A percentile compares a stretch with the other conserved stretches of the same genome.
Evolutionary conservation across 2,888 invertebrate genomes (phyloP).

Genomic region (Drosophila leonis): DNA sequence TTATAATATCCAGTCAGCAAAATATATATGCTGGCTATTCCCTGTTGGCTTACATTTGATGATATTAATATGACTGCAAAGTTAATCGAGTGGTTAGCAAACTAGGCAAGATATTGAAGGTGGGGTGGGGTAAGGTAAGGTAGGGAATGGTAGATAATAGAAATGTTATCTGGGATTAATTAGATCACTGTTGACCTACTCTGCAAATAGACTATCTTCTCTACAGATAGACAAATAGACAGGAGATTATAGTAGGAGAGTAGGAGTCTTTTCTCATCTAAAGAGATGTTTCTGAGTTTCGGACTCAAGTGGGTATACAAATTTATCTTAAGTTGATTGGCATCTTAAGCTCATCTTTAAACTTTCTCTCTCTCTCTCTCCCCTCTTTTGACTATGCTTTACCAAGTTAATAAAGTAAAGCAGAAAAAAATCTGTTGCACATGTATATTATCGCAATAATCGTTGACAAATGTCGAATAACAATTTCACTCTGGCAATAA

Average conservation of each 20-base stretch:
- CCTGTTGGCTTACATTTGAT: no score
- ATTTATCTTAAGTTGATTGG: background rate
- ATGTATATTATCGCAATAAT: constrained; percentile 55
- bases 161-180: no score
- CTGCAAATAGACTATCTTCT: background rate
- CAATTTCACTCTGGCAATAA: constrained; percentile 45
- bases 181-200: no score
- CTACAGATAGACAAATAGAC: no score
- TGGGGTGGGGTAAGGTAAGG: background rate
- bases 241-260: background rate
- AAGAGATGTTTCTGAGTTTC: no score
- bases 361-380: background rate
- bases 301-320: no score
- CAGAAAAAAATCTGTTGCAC: constrained; percentile 18
- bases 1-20: constrained; percentile 51
- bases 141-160: background rate
- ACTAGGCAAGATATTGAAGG: background rate
- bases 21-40: constrained; percentile 22
- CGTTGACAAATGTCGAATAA: constrained; percentile 61
- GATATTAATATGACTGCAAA: constrained; percentile 2
- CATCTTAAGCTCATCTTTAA: background rate
- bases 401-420: background rate
- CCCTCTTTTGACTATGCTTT: background rate
- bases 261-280: no score
- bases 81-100: constrained; percentile 2